Percentiles rank a stretch among this genome's conserved stretches.
Conservation (phyloP, 2,797 vertebrate species). For the Pangasius djambal region DNA sequence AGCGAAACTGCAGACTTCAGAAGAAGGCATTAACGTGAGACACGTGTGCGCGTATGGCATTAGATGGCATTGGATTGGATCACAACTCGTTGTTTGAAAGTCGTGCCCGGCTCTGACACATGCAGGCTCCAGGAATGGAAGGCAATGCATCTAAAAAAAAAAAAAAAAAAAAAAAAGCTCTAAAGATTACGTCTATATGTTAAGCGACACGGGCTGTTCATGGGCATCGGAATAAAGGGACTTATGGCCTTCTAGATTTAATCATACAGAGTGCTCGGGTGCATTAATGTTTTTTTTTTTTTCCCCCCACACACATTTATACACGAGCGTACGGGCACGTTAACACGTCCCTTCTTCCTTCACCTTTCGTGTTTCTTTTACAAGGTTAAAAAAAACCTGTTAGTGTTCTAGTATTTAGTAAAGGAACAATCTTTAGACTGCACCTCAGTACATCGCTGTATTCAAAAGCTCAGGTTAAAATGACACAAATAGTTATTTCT, state of each 20-base stretch:
- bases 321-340: neutral
- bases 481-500: neutral
- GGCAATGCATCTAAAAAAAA: neutral
- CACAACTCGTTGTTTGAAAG: neutral
- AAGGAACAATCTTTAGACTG: conserved; percentile 14
- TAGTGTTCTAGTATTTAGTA: conserved; percentile 36
- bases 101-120: neutral
- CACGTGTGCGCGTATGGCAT: neutral
- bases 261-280: neutral
- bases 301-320: neutral
- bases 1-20: conserved; percentile 45
- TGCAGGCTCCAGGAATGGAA: conserved; percentile 1
- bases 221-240: conserved; percentile 21
- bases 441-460: neutral
- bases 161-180: neutral
- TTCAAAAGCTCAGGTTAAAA: neutral
- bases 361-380: conserved; percentile 26
- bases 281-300: conserved; percentile 25
- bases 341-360: conserved; percentile 3
- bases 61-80: too few relatives aligned
- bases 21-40: conserved; percentile 57
- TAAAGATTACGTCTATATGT: conserved; percentile 14
- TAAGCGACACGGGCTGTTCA: conserved; percentile 20
- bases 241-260: conserved; percentile 35
- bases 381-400: conserved; percentile 38